Evolutionary conservation across 2,797 vertebrate genomes (phyloP).

Genomic region (Enteromius viviparus): DNA sequence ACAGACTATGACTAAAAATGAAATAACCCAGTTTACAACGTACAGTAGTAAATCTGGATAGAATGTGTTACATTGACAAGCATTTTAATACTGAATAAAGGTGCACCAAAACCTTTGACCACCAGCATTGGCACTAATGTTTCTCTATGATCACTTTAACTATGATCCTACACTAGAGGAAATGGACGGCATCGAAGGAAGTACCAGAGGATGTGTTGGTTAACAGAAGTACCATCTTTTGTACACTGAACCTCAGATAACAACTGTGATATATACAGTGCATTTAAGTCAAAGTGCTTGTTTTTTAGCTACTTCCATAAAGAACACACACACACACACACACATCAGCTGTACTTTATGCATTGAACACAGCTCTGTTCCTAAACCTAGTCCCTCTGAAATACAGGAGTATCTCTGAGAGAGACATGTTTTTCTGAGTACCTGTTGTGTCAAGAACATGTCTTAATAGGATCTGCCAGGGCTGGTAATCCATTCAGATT

Average conservation of each 20-base stretch:
- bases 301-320: constrained; percentile 12
- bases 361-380: constrained; percentile 32
- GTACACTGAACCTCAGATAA: constrained; percentile 10
- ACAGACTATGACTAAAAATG: background rate
- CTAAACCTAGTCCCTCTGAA: background rate
- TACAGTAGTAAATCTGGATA: background rate
- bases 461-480: background rate
- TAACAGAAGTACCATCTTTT: background rate
- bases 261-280: background rate
- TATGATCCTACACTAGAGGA: background rate
- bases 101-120: background rate
- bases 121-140: constrained; percentile 3
- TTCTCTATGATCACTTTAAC: background rate
- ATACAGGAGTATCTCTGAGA: background rate
- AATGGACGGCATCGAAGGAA: background rate
- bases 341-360: constrained; percentile 19
- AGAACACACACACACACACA: constrained; percentile 45
- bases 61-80: background rate
- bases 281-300: constrained; percentile 28
- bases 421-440: background rate
- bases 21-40: background rate
- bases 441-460: background rate
- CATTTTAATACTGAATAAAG: constrained; percentile 19
- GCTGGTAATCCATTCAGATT: background rate
- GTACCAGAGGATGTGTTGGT: background rate